Conservation (phyloP, 1,140 invertebrate species). For the Harpegnathos saltator region DNA sequence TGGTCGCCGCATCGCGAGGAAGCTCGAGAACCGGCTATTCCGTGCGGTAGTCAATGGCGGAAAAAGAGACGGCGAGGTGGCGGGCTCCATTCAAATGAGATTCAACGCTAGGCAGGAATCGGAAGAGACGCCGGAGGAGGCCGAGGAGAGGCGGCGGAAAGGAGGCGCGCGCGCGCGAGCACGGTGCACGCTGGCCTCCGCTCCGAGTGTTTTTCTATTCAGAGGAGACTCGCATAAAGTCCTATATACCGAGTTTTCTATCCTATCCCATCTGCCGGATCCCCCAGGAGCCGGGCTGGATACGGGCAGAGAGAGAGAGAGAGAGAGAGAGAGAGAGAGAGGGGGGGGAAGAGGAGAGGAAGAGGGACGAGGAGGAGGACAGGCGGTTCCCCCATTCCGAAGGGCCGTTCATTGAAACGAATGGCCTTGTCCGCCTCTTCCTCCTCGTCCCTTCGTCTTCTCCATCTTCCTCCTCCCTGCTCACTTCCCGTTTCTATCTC, state of each 20-base stretch:
- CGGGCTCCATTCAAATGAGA: conserved; percentile 82
- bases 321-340: conserved; percentile 64
- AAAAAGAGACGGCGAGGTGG: conserved; percentile 55
- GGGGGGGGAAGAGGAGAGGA: conserved; percentile 61
- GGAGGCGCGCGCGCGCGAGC: conserved; percentile 61
- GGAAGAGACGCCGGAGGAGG: conserved; percentile 49
- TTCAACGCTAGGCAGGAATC: conserved; percentile 68
- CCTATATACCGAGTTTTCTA: conserved; percentile 77
- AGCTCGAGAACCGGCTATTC: conserved; percentile 50
- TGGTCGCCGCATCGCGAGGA: conserved; percentile 66
- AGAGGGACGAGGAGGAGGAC: conserved; percentile 56
- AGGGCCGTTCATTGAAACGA: conserved; percentile 83
- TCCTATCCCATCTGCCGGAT: conserved; percentile 76
- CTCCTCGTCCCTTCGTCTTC: conserved; percentile 67
- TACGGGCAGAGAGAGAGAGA: conserved; percentile 66
- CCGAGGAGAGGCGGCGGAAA: conserved; percentile 53
- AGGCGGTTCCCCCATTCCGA: conserved; percentile 75
- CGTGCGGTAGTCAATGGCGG: conserved; percentile 66
- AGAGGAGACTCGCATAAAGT: conserved; percentile 80
- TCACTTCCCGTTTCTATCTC: conserved; percentile 23
- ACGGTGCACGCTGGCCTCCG: conserved; percentile 70
- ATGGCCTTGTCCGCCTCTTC: conserved; percentile 79
- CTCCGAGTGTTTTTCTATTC: conserved; percentile 83
- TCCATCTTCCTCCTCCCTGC: conserved; percentile 18
- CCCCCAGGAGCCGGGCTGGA: conserved; percentile 56